A percentile compares a stretch with the other conserved stretches of the same genome.
phyloP scores from a whole-genome alignment of 2,888 invertebrate species.

The Sinohyriopsis cumingii region DNA sequence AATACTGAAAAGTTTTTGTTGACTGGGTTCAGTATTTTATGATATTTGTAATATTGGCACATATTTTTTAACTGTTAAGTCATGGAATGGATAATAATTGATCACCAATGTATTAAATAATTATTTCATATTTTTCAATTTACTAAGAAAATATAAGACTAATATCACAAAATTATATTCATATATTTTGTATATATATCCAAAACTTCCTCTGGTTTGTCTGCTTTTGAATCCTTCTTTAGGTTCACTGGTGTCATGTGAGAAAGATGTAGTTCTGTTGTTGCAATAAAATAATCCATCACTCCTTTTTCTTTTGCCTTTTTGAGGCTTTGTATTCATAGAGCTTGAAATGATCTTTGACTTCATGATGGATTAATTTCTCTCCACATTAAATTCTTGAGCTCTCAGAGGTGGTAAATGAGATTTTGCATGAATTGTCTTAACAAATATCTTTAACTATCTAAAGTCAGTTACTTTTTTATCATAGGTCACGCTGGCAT shows the following conservation, averaged over 20 bases:
- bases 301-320: constrained; percentile 13
- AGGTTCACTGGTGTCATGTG: too few species aligned
- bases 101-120: too few species aligned
- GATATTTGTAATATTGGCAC: too few species aligned
- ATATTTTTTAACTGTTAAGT: too few species aligned
- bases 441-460: constrained; percentile 23
- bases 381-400: constrained; percentile 26
- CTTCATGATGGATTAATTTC: constrained; percentile 11
- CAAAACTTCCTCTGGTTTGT: constrained; percentile 13
- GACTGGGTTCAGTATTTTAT: too few species aligned
- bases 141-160: too few species aligned
- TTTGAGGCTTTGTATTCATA: constrained; percentile 22
- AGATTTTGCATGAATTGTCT: constrained; percentile 18
- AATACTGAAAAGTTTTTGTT: too few species aligned
- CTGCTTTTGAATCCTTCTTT: too few species aligned
- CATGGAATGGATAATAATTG: too few species aligned
- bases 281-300: constrained; percentile 22
- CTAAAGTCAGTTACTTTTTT: constrained; percentile 21
- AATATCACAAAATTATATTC: too few species aligned
- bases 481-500: constrained; percentile 7
- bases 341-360: constrained; percentile 23
- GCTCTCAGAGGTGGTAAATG: constrained; percentile 23
- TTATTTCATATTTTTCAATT: too few species aligned
- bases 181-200: not conserved
- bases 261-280: too few species aligned